A percentile compares a stretch with the other conserved stretches of the same genome.
Conservation (phyloP, 1,140 invertebrate species). For the Phthorimaea operculella region DNA sequence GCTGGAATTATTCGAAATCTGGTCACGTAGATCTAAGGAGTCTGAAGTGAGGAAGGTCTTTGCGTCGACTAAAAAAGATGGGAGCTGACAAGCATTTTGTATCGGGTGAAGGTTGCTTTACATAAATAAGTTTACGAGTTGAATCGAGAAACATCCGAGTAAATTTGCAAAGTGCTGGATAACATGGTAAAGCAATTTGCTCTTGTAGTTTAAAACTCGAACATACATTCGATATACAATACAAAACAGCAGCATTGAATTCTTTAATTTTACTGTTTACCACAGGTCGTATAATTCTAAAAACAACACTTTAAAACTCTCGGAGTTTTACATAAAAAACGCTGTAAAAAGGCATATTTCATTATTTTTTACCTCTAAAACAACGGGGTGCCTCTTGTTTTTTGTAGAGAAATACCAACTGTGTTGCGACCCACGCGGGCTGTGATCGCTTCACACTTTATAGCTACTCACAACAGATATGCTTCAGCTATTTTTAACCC, state of each 20-base stretch:
- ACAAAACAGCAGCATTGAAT: background rate
- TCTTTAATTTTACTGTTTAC: constrained; percentile 31
- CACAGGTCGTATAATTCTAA: constrained; percentile 37
- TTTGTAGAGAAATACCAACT: constrained; percentile 52
- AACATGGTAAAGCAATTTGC: background rate
- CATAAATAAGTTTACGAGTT: background rate
- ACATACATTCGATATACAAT: constrained; percentile 28
- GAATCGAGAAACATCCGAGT: background rate
- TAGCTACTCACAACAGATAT: constrained; percentile 55
- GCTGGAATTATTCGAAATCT: background rate
- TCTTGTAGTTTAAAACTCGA: background rate
- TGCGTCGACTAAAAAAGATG: background rate
- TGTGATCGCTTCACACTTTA: constrained; percentile 62
- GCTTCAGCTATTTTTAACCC: constrained; percentile 42
- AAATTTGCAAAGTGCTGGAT: background rate
- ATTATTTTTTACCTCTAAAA: constrained; percentile 64
- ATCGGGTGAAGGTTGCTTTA: background rate
- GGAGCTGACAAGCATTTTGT: background rate
- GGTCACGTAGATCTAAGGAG: constrained; percentile 4
- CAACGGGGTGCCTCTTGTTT: constrained; percentile 60
- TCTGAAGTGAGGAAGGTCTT: background rate
- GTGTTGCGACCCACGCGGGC: constrained; percentile 43
- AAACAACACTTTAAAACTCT: constrained; percentile 52
- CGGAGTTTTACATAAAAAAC: constrained; percentile 57
- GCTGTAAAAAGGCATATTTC: constrained; percentile 57